Evolutionary conservation across 2,797 vertebrate genomes (phyloP), one percentile per base, ranked within the genome.

Genomic region (Scyliorhinus canicula): DNA sequence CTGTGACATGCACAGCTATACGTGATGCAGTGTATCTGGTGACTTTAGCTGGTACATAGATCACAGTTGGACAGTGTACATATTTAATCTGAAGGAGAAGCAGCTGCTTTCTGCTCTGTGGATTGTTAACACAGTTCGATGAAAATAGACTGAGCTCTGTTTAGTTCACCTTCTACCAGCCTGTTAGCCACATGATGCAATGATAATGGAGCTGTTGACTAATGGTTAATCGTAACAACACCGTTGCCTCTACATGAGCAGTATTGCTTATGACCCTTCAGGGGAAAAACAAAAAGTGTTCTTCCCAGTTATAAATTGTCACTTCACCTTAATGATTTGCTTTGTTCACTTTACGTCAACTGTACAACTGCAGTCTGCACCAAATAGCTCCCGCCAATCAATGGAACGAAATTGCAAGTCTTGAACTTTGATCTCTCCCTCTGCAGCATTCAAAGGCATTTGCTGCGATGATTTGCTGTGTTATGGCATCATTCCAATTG

Each of bases 351-450:
- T 47, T 95, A 95, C 95, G 95, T 90, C 95, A 95, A 95, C 50
- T 95, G 35, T 86, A 96, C 95, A 97, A 96, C 95, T 40, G 95
- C 96, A 95, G 86, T 57, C 79, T 96, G 95, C 93, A 95, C 7
- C 47, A 35, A 74, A 91, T 96, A 96, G 96, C 96, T 96, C 96
- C 95, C 95, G 95, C 95, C 97, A 96, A 97, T 97, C 96, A 96
- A 96, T 96, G 96, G 82, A 95, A 95, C 96, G 96, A 96, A 97
- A 97, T 97, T 96, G 96, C 95, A 96, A 95, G 85, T 95, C 95
- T 96, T 96, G 96, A 96, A 96, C 95, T 96, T 96, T 95, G 96
- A 96, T 96, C 96, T 96, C 96, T 96, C 95, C 96, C 96, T 97
- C 85, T 97, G 85, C 96, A 95, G 95, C 95, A 95, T 63, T 96